These are phyloP conservation scores for Ceratitis capitata DNA, from an alignment of 1,140 invertebrate genomes.

Conservation along the genomic window DNA sequence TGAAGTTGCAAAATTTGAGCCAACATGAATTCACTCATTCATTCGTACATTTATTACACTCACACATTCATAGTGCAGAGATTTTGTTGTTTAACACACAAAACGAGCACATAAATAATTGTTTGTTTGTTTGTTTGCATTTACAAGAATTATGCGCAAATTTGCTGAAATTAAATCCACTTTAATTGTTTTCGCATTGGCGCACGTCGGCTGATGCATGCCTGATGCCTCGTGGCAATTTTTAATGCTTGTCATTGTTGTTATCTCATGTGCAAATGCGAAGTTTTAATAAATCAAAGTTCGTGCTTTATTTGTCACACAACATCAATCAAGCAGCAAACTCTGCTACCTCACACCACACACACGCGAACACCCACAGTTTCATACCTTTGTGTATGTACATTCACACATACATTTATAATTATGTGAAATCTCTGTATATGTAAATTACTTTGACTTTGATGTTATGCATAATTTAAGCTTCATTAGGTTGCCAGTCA, in stretches of 20 bases:
- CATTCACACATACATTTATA: neutral
- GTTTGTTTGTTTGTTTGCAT: neutral
- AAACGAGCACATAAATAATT: neutral
- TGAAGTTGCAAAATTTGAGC: neutral
- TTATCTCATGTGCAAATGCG: neutral
- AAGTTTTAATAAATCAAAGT: constrained; percentile 36
- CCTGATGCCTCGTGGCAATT: neutral
- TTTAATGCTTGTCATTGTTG: constrained; percentile 30
- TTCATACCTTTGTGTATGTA: neutral
- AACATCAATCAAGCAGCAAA: constrained; percentile 33
- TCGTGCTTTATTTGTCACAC: constrained; percentile 34
- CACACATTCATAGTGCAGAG: neutral
- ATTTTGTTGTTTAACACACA: neutral
- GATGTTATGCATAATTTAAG: constrained; percentile 30
- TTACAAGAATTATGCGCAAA: constrained; percentile 16
- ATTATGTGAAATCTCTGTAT: neutral
- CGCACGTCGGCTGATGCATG: neutral
- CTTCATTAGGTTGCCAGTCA: constrained; percentile 29
- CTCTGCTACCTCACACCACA: neutral
- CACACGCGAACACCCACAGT: neutral
- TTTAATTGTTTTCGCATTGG: constrained; percentile 31
- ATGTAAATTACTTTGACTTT: constrained; percentile 18
- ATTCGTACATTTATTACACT: neutral
- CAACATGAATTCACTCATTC: neutral
- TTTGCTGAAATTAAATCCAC: constrained; percentile 29